Base-by-base conservation (phyloP, 2,113 vertebrate species). In the Syngnathoides biaculeatus region DNA sequence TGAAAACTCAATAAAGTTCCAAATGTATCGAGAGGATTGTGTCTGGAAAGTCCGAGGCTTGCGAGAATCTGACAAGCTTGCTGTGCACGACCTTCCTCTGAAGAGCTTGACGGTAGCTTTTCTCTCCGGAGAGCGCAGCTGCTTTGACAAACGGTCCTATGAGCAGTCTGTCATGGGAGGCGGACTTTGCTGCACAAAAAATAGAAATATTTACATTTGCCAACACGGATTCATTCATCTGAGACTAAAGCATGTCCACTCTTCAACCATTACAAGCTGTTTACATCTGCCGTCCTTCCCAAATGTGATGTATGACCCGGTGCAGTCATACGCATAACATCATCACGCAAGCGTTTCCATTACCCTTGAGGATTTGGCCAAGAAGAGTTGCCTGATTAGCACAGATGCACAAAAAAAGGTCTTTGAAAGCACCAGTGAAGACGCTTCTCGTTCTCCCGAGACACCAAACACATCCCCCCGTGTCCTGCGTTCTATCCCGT, bases 111-210 rank as follows among this genome's bases (percentile, higher is more conserved):
- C 42, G 48, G 30, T 26, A 64, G 60, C n/a, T 56, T 82, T 57
- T 57, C 15, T 80, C 81, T 74, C 81, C 20, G 65, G 82, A 77
- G 84, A 86, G 69, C 67, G 57, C 84, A 85, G 83, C 82, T 82
- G 85, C 67, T 73, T 73, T 74, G 75, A 79, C 57, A 55, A 30
- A 35, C 12, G 61, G 73, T 68, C 22, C 22, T 26, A 62, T 26
- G 40, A 38, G 65, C 58, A 35, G 67, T 81, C 79, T 52, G 40
- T n/a, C 52, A 50, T 75, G 73, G 43, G 79, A 53, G 80, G 76
- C 52, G 74, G 40, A 50, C 55, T 53, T 47, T 48, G 52, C 65
- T 52, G 50, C 39, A 69, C 10, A 27, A 73, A 68, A 63, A 56
- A 48, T 35, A 26, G 17, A 68, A 24, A 62, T 39, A 48, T 71